Percentiles rank a stretch among this genome's conserved stretches.
Evolutionary conservation across 2,113 vertebrate genomes (phyloP).

Genomic region (Procapra przewalskii): DNA sequence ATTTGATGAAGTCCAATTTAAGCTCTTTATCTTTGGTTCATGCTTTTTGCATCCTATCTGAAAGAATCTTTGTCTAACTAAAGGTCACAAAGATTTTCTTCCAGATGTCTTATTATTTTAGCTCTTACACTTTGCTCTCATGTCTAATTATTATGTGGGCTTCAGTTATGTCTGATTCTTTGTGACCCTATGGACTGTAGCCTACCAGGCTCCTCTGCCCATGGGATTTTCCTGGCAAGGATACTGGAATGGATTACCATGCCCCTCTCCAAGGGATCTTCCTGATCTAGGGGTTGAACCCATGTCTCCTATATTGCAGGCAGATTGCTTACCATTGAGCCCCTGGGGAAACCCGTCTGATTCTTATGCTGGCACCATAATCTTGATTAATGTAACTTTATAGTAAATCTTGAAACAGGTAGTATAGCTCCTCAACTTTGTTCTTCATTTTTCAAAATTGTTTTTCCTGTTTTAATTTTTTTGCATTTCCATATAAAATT

Average conservation of each 20-base stretch:
- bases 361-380: not conserved
- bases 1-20: not conserved
- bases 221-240: not conserved
- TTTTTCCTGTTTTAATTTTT: not conserved
- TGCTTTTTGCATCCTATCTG: not conserved
- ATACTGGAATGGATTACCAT: not conserved
- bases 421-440: not conserved
- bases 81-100: not conserved
- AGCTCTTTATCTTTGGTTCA: not conserved
- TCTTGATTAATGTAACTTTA: not conserved
- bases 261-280: not conserved
- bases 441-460: not conserved
- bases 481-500: slow-evolving; percentile 28
- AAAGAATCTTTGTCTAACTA: not conserved
- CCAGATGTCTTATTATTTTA: slow-evolving; percentile 5
- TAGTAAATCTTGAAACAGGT: not conserved
- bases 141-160: not conserved
- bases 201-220: not conserved
- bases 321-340: not conserved
- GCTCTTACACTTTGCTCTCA: not conserved
- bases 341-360: not conserved
- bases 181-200: not conserved
- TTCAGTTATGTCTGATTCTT: not conserved
- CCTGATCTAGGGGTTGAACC: not conserved
- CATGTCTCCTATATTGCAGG: not conserved